Evolutionary conservation across 2,888 invertebrate genomes (phyloP), one percentile per base, ranked within the genome.

Genomic region (Spodoptera littoralis): DNA sequence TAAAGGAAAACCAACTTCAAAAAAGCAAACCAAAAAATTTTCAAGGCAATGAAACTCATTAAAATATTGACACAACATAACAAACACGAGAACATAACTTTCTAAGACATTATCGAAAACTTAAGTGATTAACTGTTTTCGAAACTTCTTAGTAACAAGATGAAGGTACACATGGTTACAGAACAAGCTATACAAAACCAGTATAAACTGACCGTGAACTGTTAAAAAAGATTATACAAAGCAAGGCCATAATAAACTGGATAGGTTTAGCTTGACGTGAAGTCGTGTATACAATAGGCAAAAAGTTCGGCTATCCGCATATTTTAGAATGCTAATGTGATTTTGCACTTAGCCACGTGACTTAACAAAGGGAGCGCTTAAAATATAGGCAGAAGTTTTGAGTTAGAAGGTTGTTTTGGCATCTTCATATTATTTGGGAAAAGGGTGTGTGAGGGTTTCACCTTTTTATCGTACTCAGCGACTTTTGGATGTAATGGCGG

Each of bases 101-200:
- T 61, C 60, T 80, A 84, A 83, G 85, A 87, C 88, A 84, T 86
- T 89, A 90, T 89, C 86, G 85, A 80, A 84, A 91, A 91, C 90
- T 91, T 90, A 86, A 86, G 90, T 90, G 90, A 91, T 91, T 91
- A 92, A 91, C 86, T 87, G 87, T 88, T 80, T 77, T 86, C 85
- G 86, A 82, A 77, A 84, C 81, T 83, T 82, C 68, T 69, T 62
- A 70, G 67, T 74, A 75, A 67, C 73, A 60, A 73, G 61, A 65
- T 57, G 68, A 54, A 70, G 70, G 76, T 81, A 87, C 27, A 27
- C 27, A 27, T 5, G 27, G 0, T 5, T 27, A 3, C 27, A 27
- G 4, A 27, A 27, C 27, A 27, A 27, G 5, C 27, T 3, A 27
- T 4, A 27, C 4, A 27, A 27, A 5, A 4, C 27, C 27, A 27